Conservation (phyloP, 2,113 vertebrate species). For the Agapornis roseicollis region DNA sequence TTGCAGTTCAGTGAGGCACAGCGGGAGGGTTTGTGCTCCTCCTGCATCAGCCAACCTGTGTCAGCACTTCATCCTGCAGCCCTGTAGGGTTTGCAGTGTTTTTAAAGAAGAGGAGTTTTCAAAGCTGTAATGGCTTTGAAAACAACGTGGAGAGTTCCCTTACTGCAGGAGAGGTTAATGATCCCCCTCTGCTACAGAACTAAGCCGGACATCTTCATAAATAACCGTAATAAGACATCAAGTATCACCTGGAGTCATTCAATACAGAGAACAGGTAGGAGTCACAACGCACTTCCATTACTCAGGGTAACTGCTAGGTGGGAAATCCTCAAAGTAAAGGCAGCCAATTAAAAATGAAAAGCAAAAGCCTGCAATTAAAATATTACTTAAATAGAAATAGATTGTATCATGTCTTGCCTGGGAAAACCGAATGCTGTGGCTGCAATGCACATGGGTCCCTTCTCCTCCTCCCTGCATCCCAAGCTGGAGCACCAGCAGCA, state of each 20-base stretch:
- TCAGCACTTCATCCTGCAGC: slow-evolving; percentile 36
- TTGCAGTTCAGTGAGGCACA: not conserved
- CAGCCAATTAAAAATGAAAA: not conserved
- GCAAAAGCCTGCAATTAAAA: not conserved
- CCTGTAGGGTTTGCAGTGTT: not conserved
- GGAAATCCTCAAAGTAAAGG: not conserved
- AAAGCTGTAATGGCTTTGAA: slow-evolving; percentile 55
- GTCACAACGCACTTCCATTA: not conserved
- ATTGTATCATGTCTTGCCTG: rapidly evolving
- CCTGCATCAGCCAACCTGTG: not conserved
- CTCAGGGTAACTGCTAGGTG: not conserved
- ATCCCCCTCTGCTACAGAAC: slow-evolving; percentile 40
- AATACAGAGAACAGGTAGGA: not conserved
- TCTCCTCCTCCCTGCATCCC: not conserved
- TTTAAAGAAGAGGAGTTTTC: not conserved
- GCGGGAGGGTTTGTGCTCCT: not conserved
- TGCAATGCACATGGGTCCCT: not conserved
- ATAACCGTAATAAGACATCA: slow-evolving; percentile 48
- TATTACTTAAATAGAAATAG: not conserved
- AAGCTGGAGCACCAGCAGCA: rapidly evolving
- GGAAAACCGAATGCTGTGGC: rapidly evolving
- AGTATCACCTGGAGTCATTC: not conserved
- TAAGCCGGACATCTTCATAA: slow-evolving; percentile 20
- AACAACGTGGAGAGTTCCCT: not conserved
- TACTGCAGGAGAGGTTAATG: slow-evolving; percentile 37